Conservation (phyloP, 2,888 invertebrate species). For the Dasysyrphus tricinctus region DNA sequence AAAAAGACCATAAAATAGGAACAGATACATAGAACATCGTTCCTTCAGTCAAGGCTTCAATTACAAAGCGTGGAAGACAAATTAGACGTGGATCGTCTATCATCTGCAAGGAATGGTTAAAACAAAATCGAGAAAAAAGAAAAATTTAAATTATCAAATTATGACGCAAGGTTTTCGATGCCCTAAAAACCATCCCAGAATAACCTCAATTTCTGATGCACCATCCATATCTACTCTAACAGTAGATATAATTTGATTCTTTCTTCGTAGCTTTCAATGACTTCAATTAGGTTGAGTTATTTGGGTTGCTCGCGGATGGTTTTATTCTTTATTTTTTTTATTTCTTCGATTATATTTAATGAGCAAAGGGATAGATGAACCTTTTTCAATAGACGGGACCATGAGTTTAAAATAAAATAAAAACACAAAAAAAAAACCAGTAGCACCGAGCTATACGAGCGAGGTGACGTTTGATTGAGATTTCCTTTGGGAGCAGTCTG, state of each 20-base stretch:
- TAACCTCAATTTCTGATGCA: not conserved
- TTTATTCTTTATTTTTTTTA: conserved; percentile 19
- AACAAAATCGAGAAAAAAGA: not conserved
- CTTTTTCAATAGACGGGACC: not conserved
- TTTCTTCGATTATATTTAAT: conserved; percentile 51
- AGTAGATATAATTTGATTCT: conserved; percentile 7
- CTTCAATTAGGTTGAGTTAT: conserved; percentile 55
- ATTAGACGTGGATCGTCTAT: conserved; percentile 49
- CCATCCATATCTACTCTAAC: not conserved
- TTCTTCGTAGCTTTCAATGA: conserved; percentile 32
- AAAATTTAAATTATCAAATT: conserved; percentile 60
- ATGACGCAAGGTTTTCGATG: conserved; percentile 50
- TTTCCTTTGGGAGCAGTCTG: conserved; percentile 53
- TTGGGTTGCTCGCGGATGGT: conserved; percentile 24
- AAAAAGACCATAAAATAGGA: conserved; percentile 53
- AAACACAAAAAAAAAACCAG: conserved; percentile 38
- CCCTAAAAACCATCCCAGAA: conserved; percentile 4
- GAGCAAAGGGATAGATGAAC: conserved; percentile 31
- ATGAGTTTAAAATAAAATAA: not conserved
- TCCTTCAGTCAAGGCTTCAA: conserved; percentile 42
- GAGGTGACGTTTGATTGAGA: conserved; percentile 62
- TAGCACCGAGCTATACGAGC: conserved; percentile 40
- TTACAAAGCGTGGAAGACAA: conserved; percentile 67
- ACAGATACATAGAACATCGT: conserved; percentile 1
- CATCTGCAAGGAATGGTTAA: conserved; percentile 25